Evolutionary conservation across 1,140 invertebrate genomes (phyloP).

Genomic region (Portunus trituberculatus): DNA sequence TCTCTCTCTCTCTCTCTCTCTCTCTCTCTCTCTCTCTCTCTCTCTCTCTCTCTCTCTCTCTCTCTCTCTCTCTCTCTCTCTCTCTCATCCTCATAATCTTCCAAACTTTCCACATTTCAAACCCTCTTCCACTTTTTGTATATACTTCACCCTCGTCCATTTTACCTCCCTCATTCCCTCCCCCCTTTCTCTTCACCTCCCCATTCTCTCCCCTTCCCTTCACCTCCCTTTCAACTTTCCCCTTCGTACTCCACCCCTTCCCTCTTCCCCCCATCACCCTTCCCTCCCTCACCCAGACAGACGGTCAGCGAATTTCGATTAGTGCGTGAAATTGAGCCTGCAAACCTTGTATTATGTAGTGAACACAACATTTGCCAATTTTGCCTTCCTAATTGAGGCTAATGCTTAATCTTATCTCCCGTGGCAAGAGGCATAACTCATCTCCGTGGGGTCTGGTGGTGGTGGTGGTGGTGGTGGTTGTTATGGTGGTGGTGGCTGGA

Average conservation of each 20-base stretch:
- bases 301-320: slow-evolving; percentile 42
- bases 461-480: not conserved
- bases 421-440: slow-evolving; percentile 21
- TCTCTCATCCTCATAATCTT: too few species aligned
- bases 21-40: not conserved
- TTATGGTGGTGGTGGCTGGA: not conserved
- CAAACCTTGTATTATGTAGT: slow-evolving; percentile 32
- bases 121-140: not conserved
- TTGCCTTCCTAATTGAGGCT: slow-evolving; percentile 48
- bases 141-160: not conserved
- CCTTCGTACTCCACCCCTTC: not conserved
- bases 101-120: too few species aligned
- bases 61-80: slow-evolving; percentile 34
- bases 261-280: not conserved
- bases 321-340: slow-evolving; percentile 34
- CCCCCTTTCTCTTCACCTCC: not conserved
- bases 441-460: not conserved
- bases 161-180: not conserved
- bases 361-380: slow-evolving; percentile 29
- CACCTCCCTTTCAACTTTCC: too few species aligned
- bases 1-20: not conserved
- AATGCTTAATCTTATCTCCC: slow-evolving; percentile 29
- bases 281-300: not conserved
- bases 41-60: slow-evolving; percentile 31
- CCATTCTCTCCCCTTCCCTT: not conserved